Evolutionary conservation across 2,113 vertebrate genomes (phyloP), one percentile per base, ranked within the genome.

Genomic region (Psilopsiagon aurifrons): DNA sequence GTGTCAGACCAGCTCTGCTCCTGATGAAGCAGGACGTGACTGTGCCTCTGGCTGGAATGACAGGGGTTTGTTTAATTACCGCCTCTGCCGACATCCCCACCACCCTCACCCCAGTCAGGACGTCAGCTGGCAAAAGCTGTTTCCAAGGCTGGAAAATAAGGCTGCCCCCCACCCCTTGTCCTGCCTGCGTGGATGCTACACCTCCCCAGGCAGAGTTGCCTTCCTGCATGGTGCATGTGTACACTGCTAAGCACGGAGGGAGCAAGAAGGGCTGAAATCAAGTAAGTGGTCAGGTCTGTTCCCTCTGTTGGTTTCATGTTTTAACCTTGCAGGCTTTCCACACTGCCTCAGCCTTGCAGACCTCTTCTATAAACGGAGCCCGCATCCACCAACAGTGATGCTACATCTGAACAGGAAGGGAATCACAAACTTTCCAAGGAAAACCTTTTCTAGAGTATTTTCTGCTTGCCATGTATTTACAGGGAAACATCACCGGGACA

Each of bases 31-130:
- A 76, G 85, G 87, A 94, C 67, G 5, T 0, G 52, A n/a, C 59
- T 4, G 8, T 51, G 79, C 79, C 87, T 90, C 54, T 0, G 1
- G 79, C 90, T 55, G 68, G 54, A 35, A 88, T 83, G 70, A 47
- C 84, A 47, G 81, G 44, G 66, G 35, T 87, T 94, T 92, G 33
- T 76, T 94, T 92, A 89, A 95, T 94, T 91, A 66, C 66, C 3
- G 3, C 69, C 80, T 93, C 60, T 47, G 46, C 51, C 0, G 0
- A 64, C 12, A 10, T 59, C 68, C 89, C 47, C 11, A 19, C 62
- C 73, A 37, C 19, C 83, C 86, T 71, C 10, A 8, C 6, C 28
- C 31, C 27, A 70, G 74, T 29, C 29, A 5, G 64, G 83, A 94
- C 2, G 0, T 82, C 91, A 76, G 86, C 24, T 31, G 57, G 33